phyloP scores from a whole-genome alignment of 2,113 vertebrate genomes.

The Sander vitreus region DNA sequence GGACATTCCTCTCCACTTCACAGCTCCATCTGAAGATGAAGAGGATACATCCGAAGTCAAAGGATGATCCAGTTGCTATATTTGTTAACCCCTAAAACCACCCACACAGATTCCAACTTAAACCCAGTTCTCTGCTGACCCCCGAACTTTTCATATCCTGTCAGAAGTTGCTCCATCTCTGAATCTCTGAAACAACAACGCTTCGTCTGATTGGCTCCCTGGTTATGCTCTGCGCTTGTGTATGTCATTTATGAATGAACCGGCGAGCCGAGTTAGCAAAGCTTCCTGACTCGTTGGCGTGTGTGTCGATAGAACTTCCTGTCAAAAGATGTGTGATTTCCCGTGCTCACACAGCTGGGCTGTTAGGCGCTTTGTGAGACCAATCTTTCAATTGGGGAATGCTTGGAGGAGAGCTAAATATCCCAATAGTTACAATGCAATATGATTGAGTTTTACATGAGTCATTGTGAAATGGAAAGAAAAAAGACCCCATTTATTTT shows the following conservation, averaged over 20 bases:
- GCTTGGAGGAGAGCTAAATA: constrained; percentile 22
- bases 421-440: background rate
- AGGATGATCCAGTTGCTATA: constrained; percentile 38
- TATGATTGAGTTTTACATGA: background rate
- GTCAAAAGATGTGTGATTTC: constrained; percentile 73
- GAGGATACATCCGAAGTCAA: constrained; percentile 40
- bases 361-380: constrained; percentile 61
- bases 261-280: constrained; percentile 43
- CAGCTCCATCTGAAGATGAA: constrained; percentile 36
- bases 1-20: constrained; percentile 49
- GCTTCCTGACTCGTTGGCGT: constrained; percentile 68
- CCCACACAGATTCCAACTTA: constrained; percentile 36
- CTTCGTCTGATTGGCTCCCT: constrained; percentile 27
- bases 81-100: constrained; percentile 32
- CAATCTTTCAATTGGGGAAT: constrained; percentile 29
- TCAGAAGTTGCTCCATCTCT: constrained; percentile 47
- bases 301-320: constrained; percentile 74
- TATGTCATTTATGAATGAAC: constrained; percentile 75
- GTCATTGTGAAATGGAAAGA: background rate
- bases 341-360: constrained; percentile 67
- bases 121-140: constrained; percentile 37
- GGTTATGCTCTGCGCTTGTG: constrained; percentile 19
- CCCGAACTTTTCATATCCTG: constrained; percentile 62
- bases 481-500: background rate
- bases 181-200: constrained; percentile 14